Percentiles rank a stretch among this genome's conserved stretches.
Evolutionary conservation across 2,888 invertebrate genomes (phyloP).

Genomic region (Troides aeacus): DNA sequence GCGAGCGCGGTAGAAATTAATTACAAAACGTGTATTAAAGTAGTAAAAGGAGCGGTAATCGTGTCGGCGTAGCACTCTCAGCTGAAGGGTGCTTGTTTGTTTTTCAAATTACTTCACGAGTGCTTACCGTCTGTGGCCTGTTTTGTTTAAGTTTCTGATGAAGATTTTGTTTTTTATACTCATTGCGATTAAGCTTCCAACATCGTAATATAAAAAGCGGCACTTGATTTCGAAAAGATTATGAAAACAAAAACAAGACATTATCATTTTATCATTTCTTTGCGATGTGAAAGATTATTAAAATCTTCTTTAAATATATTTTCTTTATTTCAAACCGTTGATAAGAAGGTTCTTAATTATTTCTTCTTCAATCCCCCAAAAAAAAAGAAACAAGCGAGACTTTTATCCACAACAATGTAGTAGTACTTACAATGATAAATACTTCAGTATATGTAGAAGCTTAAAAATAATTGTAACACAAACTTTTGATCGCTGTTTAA

Average conservation of each 20-base stretch:
- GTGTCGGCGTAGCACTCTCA: conserved; percentile 27
- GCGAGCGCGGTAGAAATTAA: conserved; percentile 20
- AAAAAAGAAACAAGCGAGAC: too few relatives aligned
- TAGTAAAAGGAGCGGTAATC: conserved; percentile 27
- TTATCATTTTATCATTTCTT: not conserved
- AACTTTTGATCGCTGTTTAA: not conserved
- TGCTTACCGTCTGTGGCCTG: conserved; percentile 26
- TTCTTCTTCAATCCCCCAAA: too few relatives aligned
- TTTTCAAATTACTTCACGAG: conserved; percentile 30
- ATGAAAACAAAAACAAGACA: not conserved
- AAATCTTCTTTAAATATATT: too few relatives aligned
- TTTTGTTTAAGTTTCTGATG: conserved; percentile 27
- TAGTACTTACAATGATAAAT: too few relatives aligned
- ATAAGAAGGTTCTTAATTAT: too few relatives aligned
- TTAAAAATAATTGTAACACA: not conserved
- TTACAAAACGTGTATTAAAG: conserved; percentile 26
- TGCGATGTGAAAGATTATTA: not conserved
- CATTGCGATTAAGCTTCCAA: conserved; percentile 13
- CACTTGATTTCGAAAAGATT: not conserved
- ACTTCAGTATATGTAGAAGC: too few relatives aligned
- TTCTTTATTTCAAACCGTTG: too few relatives aligned
- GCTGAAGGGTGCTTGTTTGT: conserved; percentile 30
- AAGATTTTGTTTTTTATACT: conserved; percentile 26
- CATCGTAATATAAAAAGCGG: conserved; percentile 3
- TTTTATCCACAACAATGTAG: too few relatives aligned